Conservation (phyloP, 2,888 invertebrate species). For the Ecliptopera silaceata region DNA sequence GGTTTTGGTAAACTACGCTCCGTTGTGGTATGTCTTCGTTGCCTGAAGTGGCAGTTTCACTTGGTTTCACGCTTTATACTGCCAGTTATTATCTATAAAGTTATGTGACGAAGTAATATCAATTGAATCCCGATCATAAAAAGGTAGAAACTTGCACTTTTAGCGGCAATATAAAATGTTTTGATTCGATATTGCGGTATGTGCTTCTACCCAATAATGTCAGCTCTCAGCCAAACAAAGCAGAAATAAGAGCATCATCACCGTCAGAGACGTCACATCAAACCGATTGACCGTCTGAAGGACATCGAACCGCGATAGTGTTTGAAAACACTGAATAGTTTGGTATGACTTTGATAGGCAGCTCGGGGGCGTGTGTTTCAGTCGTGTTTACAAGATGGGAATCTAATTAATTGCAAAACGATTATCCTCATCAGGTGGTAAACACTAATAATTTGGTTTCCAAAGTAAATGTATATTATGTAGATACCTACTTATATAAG, state of each 20-base stretch:
- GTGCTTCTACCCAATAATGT: not conserved
- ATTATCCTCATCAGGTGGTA: not conserved
- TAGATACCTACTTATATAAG: too few species aligned
- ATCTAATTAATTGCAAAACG: not conserved
- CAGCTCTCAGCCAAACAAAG: conserved; percentile 8
- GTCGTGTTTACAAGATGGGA: not conserved
- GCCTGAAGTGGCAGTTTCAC: too few species aligned
- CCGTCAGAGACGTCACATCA: not conserved
- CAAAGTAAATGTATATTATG: too few species aligned
- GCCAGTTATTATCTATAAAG: too few species aligned
- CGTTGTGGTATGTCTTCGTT: too few species aligned
- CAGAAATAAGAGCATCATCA: conserved; percentile 5
- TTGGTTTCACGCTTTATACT: too few species aligned
- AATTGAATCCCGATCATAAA: too few species aligned
- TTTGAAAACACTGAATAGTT: not conserved
- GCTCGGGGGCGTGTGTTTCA: not conserved
- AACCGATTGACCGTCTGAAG: not conserved
- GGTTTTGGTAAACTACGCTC: too few species aligned
- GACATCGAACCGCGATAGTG: conserved; percentile 1
- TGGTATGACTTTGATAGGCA: conserved; percentile 2
- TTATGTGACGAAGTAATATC: too few species aligned
- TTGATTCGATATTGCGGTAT: not conserved
- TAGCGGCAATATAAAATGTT: too few species aligned
- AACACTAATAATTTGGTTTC: too few species aligned
- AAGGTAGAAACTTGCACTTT: too few species aligned